These are phyloP conservation scores for Porites lutea DNA, from an alignment of 64 coral and sea anemone species.

Conservation along the genomic window DNA sequence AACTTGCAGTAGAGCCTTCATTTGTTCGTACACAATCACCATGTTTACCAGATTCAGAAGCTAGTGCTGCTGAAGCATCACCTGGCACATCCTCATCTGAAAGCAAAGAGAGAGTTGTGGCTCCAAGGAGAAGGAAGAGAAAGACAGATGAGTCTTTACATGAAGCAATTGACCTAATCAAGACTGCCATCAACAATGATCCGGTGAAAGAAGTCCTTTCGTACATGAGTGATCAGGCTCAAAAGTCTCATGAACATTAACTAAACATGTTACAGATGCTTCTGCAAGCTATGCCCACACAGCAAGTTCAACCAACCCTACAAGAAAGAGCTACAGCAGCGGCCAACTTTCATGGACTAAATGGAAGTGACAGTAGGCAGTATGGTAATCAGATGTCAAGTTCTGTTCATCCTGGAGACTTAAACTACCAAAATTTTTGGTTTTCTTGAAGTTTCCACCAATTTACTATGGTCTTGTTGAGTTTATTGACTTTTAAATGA, in stretches of 20 bases:
- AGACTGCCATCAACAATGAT: slow-evolving; percentile 60
- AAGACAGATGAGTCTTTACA: neutral
- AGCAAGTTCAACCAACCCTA: neutral
- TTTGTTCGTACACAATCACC: neutral
- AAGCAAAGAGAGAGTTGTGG: slow-evolving; percentile 1
- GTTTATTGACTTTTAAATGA: neutral
- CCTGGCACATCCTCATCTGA: neutral
- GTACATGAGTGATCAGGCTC: slow-evolving; percentile 65
- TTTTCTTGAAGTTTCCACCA: neutral
- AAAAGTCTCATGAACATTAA: slow-evolving; percentile 33
- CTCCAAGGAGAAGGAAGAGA: neutral
- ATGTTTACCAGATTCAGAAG: neutral
- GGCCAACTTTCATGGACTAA: neutral
- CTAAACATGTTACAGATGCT: slow-evolving; percentile 46
- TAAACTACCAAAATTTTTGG: neutral
- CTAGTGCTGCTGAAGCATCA: neutral
- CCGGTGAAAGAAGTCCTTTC: slow-evolving; percentile 51
- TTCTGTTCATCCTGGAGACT: neutral
- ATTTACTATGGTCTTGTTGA: neutral
- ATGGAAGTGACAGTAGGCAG: neutral
- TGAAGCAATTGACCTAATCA: slow-evolving; percentile 41
- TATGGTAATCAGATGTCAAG: neutral
- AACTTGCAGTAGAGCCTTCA: slow-evolving; percentile 55
- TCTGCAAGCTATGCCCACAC: neutral
- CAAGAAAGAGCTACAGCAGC: neutral